These are phyloP conservation scores for Cyclargus thomasi DNA, from an alignment of 1,140 invertebrate genomes.

Conservation along the genomic window DNA sequence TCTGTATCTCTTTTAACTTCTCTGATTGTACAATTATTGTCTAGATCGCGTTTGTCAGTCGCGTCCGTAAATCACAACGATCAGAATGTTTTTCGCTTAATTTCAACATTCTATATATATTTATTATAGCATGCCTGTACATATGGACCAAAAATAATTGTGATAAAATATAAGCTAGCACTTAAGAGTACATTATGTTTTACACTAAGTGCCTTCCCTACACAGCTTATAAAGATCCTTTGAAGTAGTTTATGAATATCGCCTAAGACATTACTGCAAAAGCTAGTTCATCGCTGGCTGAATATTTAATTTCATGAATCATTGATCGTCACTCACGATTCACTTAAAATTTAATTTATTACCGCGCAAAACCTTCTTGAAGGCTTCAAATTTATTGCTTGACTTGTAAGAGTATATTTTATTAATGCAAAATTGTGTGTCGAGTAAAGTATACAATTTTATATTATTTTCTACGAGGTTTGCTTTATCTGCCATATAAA, in stretches of 20 bases:
- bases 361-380: background rate
- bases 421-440: too few relatives aligned
- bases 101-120: too few relatives aligned
- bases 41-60: too few relatives aligned
- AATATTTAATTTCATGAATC: constrained; percentile 29
- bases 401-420: constrained; percentile 16
- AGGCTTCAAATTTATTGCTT: constrained; percentile 15
- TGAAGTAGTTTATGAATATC: constrained; percentile 20
- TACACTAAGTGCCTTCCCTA: background rate
- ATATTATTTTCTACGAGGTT: too few relatives aligned
- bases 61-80: too few relatives aligned
- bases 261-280: constrained; percentile 24
- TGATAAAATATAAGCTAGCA: background rate
- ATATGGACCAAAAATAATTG: background rate
- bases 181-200: background rate
- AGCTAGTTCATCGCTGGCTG: constrained; percentile 25
- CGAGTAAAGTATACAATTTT: too few relatives aligned
- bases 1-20: too few relatives aligned
- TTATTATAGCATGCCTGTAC: too few relatives aligned
- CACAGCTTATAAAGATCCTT: constrained; percentile 2
- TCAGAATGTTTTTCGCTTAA: too few relatives aligned
- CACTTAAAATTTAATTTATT: constrained; percentile 20
- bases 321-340: constrained; percentile 7
- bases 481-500: too few relatives aligned
- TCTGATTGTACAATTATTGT: too few relatives aligned